Evolutionary conservation across 2,797 vertebrate species (phyloP).

Genomic region (Schizothorax lantsangensis): DNA sequence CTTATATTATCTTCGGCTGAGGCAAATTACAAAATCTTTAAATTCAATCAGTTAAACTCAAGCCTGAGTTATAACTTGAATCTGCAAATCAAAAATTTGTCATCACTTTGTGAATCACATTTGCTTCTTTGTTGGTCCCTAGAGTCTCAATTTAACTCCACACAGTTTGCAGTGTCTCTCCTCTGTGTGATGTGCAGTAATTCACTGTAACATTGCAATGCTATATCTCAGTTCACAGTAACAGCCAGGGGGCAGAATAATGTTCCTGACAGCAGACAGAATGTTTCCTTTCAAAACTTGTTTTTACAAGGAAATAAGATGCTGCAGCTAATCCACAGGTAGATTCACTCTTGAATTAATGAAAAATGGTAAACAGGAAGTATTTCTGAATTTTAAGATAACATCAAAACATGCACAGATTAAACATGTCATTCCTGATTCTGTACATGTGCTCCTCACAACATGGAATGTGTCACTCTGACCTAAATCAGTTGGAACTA

Average conservation of each 20-base stretch:
- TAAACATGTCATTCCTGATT: neutral
- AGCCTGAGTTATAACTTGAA: neutral
- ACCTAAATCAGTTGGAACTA: neutral
- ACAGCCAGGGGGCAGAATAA: neutral
- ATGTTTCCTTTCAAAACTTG: neutral
- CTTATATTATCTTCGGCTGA: neutral
- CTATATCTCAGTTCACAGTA: neutral
- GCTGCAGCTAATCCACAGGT: neutral
- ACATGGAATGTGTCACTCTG: neutral
- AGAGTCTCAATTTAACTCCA: neutral
- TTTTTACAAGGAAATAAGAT: neutral
- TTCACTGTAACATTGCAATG: neutral
- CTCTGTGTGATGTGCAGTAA: neutral
- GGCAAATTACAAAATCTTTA: neutral
- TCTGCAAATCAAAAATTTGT: neutral
- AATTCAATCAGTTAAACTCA: neutral
- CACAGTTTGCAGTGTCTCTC: neutral
- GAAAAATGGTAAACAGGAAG: neutral
- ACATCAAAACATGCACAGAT: neutral
- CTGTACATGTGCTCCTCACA: neutral
- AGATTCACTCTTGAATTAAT: neutral
- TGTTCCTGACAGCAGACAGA: neutral
- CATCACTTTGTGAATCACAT: neutral
- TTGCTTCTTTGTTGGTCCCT: neutral
- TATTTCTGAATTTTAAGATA: neutral